These are phyloP conservation scores for Percopsis omiscomaycus DNA, from an alignment of 2,797 vertebrate genomes.

Conservation along the genomic window DNA sequence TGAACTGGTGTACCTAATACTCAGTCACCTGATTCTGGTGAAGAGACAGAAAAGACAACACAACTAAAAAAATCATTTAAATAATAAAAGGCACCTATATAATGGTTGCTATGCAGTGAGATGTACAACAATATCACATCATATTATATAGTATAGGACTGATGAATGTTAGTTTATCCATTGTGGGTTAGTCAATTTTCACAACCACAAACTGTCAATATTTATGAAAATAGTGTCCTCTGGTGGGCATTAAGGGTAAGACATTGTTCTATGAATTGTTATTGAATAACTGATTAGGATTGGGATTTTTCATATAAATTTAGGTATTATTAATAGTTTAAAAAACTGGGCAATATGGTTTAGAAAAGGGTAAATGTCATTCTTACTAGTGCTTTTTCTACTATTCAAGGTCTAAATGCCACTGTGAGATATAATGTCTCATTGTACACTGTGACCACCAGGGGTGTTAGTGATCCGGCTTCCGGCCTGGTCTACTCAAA, in stretches of 20 bases:
- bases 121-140: too few relatives aligned
- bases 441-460: constrained; percentile 74
- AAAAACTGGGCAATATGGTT: too few relatives aligned
- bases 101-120: too few relatives aligned
- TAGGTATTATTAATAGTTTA: too few relatives aligned
- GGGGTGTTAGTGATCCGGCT: constrained; percentile 68
- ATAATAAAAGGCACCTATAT: too few relatives aligned
- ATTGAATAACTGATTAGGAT: neutral
- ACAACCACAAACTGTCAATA: neutral
- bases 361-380: too few relatives aligned
- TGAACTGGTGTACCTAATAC: too few relatives aligned
- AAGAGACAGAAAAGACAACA: too few relatives aligned
- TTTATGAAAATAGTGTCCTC: constrained; percentile 28
- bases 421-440: constrained; percentile 68
- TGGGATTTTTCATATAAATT: neutral
- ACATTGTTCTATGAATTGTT: neutral
- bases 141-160: too few relatives aligned
- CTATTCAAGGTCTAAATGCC: constrained; percentile 66
- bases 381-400: constrained; percentile 7
- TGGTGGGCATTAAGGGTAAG: constrained; percentile 38
- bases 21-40: too few relatives aligned
- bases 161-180: neutral
- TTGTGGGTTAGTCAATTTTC: neutral
- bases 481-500: constrained; percentile 62
- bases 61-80: too few relatives aligned